Percentiles rank a stretch among this genome's conserved stretches.
These are phyloP conservation scores for Naso thynnoides DNA, from an alignment of 2,797 vertebrate species.

Conservation along the genomic window DNA sequence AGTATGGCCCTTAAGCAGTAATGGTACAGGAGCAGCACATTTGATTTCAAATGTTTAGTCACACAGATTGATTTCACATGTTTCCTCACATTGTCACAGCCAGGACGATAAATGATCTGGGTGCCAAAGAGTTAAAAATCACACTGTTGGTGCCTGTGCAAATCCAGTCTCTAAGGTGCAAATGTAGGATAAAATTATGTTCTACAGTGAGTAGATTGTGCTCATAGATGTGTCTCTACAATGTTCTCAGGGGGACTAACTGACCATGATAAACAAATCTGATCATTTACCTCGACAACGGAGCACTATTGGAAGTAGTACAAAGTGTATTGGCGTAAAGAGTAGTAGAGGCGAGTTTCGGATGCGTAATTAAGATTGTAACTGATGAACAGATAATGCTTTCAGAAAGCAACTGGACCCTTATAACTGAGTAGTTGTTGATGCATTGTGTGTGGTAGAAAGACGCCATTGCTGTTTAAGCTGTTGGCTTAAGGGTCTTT, in stretches of 20 bases:
- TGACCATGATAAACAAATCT: constrained; percentile 59
- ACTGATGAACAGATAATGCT: constrained; percentile 55
- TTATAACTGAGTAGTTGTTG: constrained; percentile 34
- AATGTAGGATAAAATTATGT: constrained; percentile 40
- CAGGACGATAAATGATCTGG: constrained; percentile 63
- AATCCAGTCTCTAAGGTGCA: constrained; percentile 64
- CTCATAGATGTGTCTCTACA: constrained; percentile 58
- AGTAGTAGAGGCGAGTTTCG: constrained; percentile 30
- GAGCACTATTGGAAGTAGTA: constrained; percentile 59
- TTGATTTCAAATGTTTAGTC: constrained; percentile 52
- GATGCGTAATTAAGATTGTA: constrained; percentile 53
- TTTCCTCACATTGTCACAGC: constrained; percentile 51
- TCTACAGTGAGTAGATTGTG: constrained; percentile 51
- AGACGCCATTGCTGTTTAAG: constrained; percentile 45
- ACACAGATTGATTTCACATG: constrained; percentile 50
- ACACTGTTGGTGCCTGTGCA: constrained; percentile 68
- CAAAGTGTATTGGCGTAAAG: constrained; percentile 48
- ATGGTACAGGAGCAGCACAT: constrained; percentile 14
- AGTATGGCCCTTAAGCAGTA: constrained; percentile 19
- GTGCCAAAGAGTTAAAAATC: constrained; percentile 78
- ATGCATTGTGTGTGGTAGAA: constrained; percentile 41
- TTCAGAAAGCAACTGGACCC: constrained; percentile 51
- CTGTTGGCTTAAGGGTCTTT: constrained; percentile 54
- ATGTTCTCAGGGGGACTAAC: constrained; percentile 79
- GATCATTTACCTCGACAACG: constrained; percentile 67